These are phyloP conservation scores for Aphidius colemani DNA, from an alignment of 2,888 invertebrate genomes.

Conservation along the genomic window DNA sequence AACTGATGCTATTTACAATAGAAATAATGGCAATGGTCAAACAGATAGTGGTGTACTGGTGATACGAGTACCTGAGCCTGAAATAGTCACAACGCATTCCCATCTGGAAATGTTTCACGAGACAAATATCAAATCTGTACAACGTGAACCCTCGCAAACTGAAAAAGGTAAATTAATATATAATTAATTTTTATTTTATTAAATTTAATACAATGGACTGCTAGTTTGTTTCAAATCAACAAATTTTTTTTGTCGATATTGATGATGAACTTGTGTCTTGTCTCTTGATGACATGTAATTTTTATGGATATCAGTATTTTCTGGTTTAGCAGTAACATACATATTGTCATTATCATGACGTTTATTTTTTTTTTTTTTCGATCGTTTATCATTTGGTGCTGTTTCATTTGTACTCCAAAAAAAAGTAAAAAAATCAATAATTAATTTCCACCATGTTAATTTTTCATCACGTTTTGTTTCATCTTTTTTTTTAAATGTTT, in stretches of 20 bases:
- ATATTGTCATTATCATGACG: neutral
- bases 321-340: conserved; percentile 2
- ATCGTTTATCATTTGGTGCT: neutral
- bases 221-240: conserved; percentile 34
- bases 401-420: conserved; percentile 21
- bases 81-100: conserved; percentile 50
- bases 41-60: conserved; percentile 49
- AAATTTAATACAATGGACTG: conserved; percentile 37
- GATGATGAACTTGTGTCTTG: neutral
- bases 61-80: conserved; percentile 55
- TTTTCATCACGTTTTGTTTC: neutral
- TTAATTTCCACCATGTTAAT: conserved; percentile 23
- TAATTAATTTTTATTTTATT: neutral
- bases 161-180: conserved; percentile 50
- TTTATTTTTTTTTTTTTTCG: conserved; percentile 7
- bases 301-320: conserved; percentile 11
- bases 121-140: conserved; percentile 50
- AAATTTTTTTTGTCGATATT: conserved; percentile 25
- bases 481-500: too few relatives aligned
- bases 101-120: conserved; percentile 53
- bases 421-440: conserved; percentile 30
- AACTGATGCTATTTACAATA: conserved; percentile 1
- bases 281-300: conserved; percentile 12
- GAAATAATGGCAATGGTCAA: conserved; percentile 30
- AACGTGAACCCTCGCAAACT: conserved; percentile 53